Conservation (phyloP, 2,888 invertebrate species). For the Stenolophus ochropezus region DNA sequence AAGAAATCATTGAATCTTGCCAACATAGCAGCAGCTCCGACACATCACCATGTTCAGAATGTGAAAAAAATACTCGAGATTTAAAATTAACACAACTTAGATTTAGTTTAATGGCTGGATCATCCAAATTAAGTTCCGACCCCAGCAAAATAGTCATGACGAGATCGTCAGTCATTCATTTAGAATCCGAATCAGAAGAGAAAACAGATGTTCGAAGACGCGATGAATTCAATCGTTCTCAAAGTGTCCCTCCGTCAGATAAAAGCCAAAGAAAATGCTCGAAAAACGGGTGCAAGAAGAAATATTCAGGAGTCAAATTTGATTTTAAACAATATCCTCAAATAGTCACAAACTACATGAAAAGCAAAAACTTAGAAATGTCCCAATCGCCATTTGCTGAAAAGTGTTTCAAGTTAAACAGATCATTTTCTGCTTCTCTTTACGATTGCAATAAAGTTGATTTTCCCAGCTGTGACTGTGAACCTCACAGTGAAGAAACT, state of each 20-base stretch:
- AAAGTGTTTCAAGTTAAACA: conserved; percentile 75
- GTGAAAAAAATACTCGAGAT: conserved; percentile 46
- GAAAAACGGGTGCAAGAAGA: conserved; percentile 70
- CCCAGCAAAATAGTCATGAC: conserved; percentile 61
- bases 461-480: conserved; percentile 69
- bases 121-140: conserved; percentile 23
- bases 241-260: conserved; percentile 69
- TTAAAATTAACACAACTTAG: neutral
- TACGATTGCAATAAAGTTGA: conserved; percentile 64
- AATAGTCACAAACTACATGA: conserved; percentile 85
- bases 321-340: conserved; percentile 85
- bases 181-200: conserved; percentile 62
- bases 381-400: conserved; percentile 78
- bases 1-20: conserved; percentile 32
- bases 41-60: conserved; percentile 54
- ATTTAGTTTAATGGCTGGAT: neutral
- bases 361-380: conserved; percentile 82
- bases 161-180: conserved; percentile 62
- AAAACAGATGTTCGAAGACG: conserved; percentile 63
- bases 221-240: conserved; percentile 65
- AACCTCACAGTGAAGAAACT: conserved; percentile 76
- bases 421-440: conserved; percentile 60
- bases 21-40: conserved; percentile 51
- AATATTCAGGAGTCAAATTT: conserved; percentile 84
- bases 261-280: conserved; percentile 61